Conservation (phyloP, 2,113 vertebrate species). For the Alligator sinensis region DNA sequence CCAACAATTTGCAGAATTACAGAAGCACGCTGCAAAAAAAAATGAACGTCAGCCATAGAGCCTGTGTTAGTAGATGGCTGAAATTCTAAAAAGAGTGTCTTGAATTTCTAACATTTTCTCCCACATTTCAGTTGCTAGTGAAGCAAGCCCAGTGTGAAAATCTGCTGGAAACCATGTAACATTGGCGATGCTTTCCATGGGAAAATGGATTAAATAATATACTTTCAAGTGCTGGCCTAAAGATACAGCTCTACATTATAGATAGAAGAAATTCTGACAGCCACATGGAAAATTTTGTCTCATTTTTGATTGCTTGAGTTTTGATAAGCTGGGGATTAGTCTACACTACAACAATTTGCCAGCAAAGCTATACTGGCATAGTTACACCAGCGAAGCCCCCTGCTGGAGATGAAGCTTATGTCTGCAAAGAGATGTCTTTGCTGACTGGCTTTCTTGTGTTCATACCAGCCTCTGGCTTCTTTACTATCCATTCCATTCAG, state of each 20-base stretch:
- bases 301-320: not conserved
- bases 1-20: not conserved
- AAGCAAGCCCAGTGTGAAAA: not conserved
- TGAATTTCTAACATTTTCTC: not conserved
- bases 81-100: not conserved
- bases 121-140: not conserved
- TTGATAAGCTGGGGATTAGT: not conserved
- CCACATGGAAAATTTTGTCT: not conserved
- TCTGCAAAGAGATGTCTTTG: no score
- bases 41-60: not conserved
- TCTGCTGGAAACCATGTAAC: not conserved
- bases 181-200: not conserved
- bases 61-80: not conserved
- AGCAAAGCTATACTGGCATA: no score
- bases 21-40: not conserved
- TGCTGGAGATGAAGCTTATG: no score
- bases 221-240: not conserved
- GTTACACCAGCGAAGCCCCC: no score
- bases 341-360: not conserved
- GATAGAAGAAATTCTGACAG: not conserved
- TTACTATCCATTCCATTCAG: no score
- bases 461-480: no score
- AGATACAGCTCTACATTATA: not conserved
- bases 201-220: not conserved
- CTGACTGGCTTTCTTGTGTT: no score